Base-by-base conservation (phyloP, 1,140 invertebrate species). In the Hycleus phaleratus region DNA sequence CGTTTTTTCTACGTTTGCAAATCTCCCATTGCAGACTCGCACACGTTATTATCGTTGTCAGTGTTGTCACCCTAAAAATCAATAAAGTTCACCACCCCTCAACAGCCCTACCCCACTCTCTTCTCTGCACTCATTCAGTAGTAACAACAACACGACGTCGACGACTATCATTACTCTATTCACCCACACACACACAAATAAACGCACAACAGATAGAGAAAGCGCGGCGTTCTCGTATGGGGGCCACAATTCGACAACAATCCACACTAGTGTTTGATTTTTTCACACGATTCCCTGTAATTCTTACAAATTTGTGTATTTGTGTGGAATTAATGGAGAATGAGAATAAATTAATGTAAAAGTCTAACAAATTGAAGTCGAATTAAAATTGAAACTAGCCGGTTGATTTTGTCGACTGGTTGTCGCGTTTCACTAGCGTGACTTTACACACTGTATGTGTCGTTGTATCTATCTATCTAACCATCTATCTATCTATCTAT, bases 31-130 rank as follows among this genome's bases (percentile, higher is more conserved):
- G 18, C 32, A 32, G 32, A 32, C 32, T 3, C 32, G 4, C 32
- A 1, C 32, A 5, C 32, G 4, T 7, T 32, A 4, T 7, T 32
- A 32, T 32, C 32, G 4, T 59, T 68, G 75, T 79, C 79, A 78
- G 79, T 78, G 81, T 77, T 81, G 79, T 82, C 79, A 81, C 79
- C 78, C 79, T 79, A 80, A 81, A 81, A 81, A 82, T 81, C 79
- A 82, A 81, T 82, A 81, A 79, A 77, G 77, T 80, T 77, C 73
- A 73, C 73, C 77, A 73, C 74, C 73, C 70, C 72, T 73, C 68
- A 18, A 18, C 32, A 72, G 70, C 71, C 73, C 75, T 72, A 70
- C 68, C 67, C 69, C 71, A 67, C 68, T 68, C 69, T 70, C 67
- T 70, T 66, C 18, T 18, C 1, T 18, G 18, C 18, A 18, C 62